These are phyloP conservation scores for Idaea dimidiata DNA, from an alignment of 2,888 invertebrate genomes.

Conservation along the genomic window DNA sequence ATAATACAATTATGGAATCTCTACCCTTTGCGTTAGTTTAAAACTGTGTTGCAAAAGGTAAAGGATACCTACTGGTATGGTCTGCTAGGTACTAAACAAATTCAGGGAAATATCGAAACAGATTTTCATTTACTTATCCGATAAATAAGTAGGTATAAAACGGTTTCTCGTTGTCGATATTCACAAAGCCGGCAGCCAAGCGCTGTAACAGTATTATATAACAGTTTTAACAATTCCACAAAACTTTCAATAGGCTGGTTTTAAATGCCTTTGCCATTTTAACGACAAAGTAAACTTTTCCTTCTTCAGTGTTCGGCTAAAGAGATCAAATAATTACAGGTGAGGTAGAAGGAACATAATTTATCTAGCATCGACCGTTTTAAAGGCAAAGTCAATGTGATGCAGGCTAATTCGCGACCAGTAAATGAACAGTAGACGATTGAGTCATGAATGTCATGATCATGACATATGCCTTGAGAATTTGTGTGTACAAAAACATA, in stretches of 20 bases:
- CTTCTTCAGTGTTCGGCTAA: slow-evolving; percentile 10
- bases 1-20: no score
- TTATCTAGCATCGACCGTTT: slow-evolving; percentile 7
- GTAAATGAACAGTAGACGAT: no score
- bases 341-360: slow-evolving; percentile 4
- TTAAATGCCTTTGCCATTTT: slow-evolving; percentile 6
- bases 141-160: not conserved
- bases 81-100: no score
- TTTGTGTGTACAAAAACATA: no score
- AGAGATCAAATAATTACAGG: slow-evolving; percentile 3
- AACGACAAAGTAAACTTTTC: slow-evolving; percentile 5
- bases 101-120: not conserved
- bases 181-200: not conserved
- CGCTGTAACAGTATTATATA: slow-evolving; percentile 6
- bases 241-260: slow-evolving; percentile 6
- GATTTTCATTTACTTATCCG: not conserved
- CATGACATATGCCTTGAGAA: no score
- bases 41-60: no score
- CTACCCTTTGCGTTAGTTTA: no score
- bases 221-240: slow-evolving; percentile 10
- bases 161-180: not conserved
- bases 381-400: not conserved
- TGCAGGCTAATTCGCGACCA: no score
- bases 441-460: no score
- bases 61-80: no score